phyloP scores from a whole-genome alignment of 2,888 invertebrate species.

The Andrena fulva region DNA sequence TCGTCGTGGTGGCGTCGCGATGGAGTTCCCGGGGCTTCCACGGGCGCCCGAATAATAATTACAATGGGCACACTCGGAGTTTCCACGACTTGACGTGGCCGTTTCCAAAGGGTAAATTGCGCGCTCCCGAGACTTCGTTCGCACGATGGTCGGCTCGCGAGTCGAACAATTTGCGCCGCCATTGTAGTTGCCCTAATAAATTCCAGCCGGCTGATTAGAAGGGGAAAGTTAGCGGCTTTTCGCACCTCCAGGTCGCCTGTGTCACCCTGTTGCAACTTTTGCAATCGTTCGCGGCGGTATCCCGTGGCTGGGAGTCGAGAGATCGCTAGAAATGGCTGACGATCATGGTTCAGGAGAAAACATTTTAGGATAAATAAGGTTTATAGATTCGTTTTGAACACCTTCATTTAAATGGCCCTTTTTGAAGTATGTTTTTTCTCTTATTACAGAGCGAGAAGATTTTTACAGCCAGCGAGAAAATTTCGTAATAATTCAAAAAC shows the following conservation, averaged over 20 bases:
- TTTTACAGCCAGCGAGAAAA: neutral
- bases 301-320: neutral
- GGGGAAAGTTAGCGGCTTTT: neutral
- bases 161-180: conserved; percentile 37
- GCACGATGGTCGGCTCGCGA: neutral
- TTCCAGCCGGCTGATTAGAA: conserved; percentile 43
- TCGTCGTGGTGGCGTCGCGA: neutral
- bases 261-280: neutral
- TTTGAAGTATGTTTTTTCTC: neutral
- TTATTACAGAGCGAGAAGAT: neutral
- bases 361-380: too few species aligned
- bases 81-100: neutral
- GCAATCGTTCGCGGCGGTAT: neutral
- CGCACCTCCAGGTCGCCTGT: neutral
- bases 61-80: conserved; percentile 19
- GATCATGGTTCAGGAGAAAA: neutral
- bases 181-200: conserved; percentile 48
- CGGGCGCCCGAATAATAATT: conserved; percentile 40
- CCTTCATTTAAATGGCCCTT: too few species aligned
- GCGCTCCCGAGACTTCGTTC: conserved; percentile 27
- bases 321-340: neutral
- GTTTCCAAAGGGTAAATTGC: conserved; percentile 44
- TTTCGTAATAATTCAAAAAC: conserved; percentile 1
- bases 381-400: too few species aligned
- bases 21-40: neutral